Base-by-base conservation (phyloP, 2,113 vertebrate species). In the Oceanites oceanicus region DNA sequence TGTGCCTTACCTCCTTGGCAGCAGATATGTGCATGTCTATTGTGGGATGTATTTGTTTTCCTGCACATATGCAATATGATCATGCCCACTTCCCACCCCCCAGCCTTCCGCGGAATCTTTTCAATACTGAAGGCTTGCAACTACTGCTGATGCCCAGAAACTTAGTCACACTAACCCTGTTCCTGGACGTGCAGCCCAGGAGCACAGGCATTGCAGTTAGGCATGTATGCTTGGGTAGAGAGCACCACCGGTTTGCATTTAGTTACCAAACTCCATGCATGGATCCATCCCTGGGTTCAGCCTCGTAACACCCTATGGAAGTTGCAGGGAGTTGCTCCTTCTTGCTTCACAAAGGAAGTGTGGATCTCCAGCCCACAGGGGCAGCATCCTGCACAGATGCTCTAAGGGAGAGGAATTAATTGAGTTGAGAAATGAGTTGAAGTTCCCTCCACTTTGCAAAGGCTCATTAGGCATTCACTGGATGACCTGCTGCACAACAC, bases 401-500 rank as follows among this genome's bases (percentile, higher is more conserved):
- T 50, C 6, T 34, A 25, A 38, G 15, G 23, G 19, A 47, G 29
- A 87, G 29, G 29, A 23, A 5, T 53, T 7, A 44, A 38, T 13
- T 72, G 30, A 26, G 38, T 4, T 36, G 36, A 55, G 53, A 38
- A 40, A 36, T 7, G 20, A 65, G 25, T 20, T 47, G 70, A 50
- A 61, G 10, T 22, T 70, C 52, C 18, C 16, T 40, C 3, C 10
- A 2, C 36, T 55, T 80, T 55, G 26, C 25, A 15, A 21, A 55
- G 38, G 26, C 11, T 42, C 9, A 0, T 55, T 27, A 21, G 0
- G 1, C 12, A 4, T 40, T 62, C 11, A 13, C 10, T 20, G 78
- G 18, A 3, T 56, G 45, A 42, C 21, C 7, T 34, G 7, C 21
- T 27, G n/a, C 63, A 26, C 53, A 26, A 6, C 45, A 8, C n/a